These are phyloP conservation scores for Drymodes brunneopygia DNA, from an alignment of 2,113 vertebrate genomes.

Conservation along the genomic window DNA sequence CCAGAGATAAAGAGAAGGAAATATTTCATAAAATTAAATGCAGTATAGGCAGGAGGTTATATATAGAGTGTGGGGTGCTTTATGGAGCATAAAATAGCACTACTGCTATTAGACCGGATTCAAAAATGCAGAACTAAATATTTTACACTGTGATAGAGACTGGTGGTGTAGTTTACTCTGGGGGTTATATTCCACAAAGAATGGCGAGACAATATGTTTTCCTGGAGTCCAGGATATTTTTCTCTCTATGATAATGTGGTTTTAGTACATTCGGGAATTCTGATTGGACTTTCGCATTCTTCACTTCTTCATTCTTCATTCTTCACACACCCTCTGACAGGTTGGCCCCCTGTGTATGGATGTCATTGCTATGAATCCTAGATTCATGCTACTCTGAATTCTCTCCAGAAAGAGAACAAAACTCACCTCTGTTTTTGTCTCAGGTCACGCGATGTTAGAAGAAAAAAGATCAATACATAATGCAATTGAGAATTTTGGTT, in stretches of 20 bases:
- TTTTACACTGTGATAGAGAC: background rate
- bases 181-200: background rate
- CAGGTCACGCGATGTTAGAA: background rate
- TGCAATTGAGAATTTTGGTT: background rate
- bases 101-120: background rate
- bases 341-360: fast-evolving
- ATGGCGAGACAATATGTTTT: background rate
- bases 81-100: background rate
- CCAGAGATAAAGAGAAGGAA: background rate
- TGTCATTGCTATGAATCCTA: background rate
- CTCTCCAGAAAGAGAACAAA: background rate
- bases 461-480: background rate
- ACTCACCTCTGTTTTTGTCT: background rate
- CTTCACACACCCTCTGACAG: background rate
- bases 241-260: background rate
- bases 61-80: background rate
- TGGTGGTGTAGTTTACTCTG: background rate
- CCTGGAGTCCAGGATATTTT: background rate
- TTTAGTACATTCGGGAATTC: background rate
- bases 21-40: background rate
- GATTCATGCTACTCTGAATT: background rate
- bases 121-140: background rate
- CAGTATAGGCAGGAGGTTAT: background rate
- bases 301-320: background rate
- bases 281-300: background rate